phyloP scores from a whole-genome alignment of 1,140 invertebrate species.

The Wasmannia auropunctata region DNA sequence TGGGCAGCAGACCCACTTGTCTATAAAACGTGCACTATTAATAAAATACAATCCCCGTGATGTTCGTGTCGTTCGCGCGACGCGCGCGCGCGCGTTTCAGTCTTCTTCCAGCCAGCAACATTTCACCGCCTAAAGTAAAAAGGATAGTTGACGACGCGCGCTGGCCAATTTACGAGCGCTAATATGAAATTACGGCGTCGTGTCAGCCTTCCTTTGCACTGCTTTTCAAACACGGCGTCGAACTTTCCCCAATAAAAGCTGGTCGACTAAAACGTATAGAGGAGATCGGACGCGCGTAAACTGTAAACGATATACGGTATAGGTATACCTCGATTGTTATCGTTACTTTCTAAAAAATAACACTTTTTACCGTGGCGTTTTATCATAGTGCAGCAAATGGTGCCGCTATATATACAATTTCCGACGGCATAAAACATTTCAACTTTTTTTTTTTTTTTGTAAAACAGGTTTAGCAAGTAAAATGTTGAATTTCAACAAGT shows the following conservation, averaged over 20 bases:
- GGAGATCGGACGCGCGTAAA: neutral
- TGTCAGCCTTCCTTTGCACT: neutral
- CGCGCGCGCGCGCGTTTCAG: neutral
- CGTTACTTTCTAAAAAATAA: conserved; percentile 25
- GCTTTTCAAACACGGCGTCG: neutral
- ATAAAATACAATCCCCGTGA: conserved; percentile 26
- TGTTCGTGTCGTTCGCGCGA: neutral
- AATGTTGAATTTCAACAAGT: neutral
- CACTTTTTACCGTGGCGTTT: neutral
- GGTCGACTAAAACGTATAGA: neutral
- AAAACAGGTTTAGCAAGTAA: no score
- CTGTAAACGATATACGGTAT: neutral
- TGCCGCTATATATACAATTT: neutral
- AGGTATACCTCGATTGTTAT: neutral
- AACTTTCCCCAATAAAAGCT: conserved; percentile 15
- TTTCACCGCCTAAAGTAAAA: neutral
- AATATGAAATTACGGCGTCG: neutral
- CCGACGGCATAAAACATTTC: neutral
- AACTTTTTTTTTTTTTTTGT: neutral
- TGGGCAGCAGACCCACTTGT: neutral
- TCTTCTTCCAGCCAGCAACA: neutral
- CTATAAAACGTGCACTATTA: conserved; percentile 7
- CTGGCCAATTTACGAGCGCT: neutral
- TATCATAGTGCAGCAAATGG: neutral
- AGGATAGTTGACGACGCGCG: neutral